These are phyloP conservation scores for Sebastes melanostomus DNA, from an alignment of 2,797 vertebrate genomes.

Conservation along the genomic window DNA sequence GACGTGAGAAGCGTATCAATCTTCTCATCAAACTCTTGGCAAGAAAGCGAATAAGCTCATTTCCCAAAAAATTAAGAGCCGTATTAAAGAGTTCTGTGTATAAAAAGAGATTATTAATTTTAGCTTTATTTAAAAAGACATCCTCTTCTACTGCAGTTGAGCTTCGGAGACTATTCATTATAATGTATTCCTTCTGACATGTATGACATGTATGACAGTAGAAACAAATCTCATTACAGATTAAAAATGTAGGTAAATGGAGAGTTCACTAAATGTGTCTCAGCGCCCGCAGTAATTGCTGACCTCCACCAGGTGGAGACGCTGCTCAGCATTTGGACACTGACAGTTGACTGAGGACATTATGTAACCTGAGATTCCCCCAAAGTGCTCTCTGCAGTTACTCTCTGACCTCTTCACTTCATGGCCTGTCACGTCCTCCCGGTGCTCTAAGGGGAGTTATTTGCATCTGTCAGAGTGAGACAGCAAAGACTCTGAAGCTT, in stretches of 20 bases:
- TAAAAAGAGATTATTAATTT: not conserved
- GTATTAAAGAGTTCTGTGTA: not conserved
- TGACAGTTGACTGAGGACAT: conserved; percentile 4
- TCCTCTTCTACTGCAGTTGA: not conserved
- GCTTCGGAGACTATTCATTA: not conserved
- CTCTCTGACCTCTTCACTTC: conserved; percentile 34
- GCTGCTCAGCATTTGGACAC: not conserved
- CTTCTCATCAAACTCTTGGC: not conserved
- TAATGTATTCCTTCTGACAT: not conserved
- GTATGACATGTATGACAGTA: too few species aligned
- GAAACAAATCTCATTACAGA: not conserved
- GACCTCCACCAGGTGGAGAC: conserved; percentile 44
- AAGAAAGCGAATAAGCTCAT: not conserved
- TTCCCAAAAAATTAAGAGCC: not conserved
- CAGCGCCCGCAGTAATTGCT: not conserved
- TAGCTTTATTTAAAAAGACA: not conserved
- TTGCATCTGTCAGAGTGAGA: conserved; percentile 5
- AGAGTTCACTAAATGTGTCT: not conserved
- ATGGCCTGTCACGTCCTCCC: not conserved
- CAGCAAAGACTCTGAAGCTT: not conserved
- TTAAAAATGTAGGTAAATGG: not conserved
- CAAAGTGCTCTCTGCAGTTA: conserved; percentile 36
- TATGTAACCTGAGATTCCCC: conserved; percentile 14
- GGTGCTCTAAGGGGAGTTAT: not conserved
- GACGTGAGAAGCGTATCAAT: not conserved